Conservation (phyloP, 2,797 vertebrate species). For the Anomalospiza imberbis region DNA sequence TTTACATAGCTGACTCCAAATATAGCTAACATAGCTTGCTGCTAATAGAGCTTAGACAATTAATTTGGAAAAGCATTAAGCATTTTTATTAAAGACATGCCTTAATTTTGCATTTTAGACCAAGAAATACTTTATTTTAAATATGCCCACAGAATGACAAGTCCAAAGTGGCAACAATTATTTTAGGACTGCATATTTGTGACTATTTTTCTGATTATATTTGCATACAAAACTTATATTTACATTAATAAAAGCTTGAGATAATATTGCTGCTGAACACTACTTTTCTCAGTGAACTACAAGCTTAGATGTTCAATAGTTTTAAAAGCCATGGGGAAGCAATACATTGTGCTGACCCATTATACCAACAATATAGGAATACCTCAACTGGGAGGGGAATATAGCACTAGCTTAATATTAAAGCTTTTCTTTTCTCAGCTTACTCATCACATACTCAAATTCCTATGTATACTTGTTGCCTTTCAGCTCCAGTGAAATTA, state of each 20-base stretch:
- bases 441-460: not conserved
- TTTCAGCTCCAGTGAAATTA: not conserved
- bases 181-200: not conserved
- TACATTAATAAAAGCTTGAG: not conserved
- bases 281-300: not conserved
- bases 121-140: not conserved
- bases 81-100: not conserved
- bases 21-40: not conserved
- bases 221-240: not conserved
- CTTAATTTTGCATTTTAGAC: not conserved
- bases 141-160: not conserved
- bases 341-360: not conserved
- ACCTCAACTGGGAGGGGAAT: not conserved
- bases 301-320: not conserved
- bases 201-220: not conserved
- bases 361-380: not conserved
- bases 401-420: not conserved
- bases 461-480: not conserved
- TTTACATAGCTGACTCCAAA: not conserved
- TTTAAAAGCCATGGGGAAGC: not conserved
- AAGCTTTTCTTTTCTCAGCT: not conserved
- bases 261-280: not conserved
- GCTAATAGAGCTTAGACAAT: not conserved
- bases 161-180: not conserved
- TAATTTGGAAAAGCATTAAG: not conserved